A percentile compares a stretch with the other conserved stretches of the same genome.
Conservation (phyloP, 35 echinoderm and acorn worm genomes). For the Heliocidaris tuberculata region DNA sequence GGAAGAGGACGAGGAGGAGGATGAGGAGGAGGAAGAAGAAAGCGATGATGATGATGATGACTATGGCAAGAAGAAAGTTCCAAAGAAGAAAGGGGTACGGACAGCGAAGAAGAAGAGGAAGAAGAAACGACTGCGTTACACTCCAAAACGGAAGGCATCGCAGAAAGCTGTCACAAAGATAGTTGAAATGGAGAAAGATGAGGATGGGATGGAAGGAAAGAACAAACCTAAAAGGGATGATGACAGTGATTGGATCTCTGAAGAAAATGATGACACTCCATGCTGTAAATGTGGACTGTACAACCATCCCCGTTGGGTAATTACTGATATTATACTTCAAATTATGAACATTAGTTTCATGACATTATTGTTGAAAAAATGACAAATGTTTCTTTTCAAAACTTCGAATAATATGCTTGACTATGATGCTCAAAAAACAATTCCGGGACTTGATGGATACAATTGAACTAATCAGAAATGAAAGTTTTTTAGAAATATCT, state of each 20-base stretch:
- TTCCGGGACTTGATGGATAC: no score
- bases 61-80: background rate
- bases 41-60: constrained; percentile 14
- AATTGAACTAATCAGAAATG: no score
- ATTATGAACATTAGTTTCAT: no score
- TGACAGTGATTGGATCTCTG: constrained; percentile 31
- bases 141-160: constrained; percentile 53
- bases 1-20: constrained; percentile 16
- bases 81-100: background rate
- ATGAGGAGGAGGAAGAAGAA: constrained; percentile 35
- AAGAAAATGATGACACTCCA: constrained; percentile 77
- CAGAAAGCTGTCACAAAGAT: constrained; percentile 52
- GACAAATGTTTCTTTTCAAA: no score
- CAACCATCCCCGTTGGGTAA: constrained; percentile 89
- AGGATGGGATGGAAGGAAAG: constrained; percentile 33
- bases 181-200: constrained; percentile 57
- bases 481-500: no score
- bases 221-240: constrained; percentile 37
- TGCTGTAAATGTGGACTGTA: constrained; percentile 91
- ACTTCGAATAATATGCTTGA: no score
- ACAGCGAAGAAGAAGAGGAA: constrained; percentile 54
- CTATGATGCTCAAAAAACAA: no score
- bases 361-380: no score
- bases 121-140: constrained; percentile 46
- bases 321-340: background rate